Base-by-base conservation (phyloP, 2,888 invertebrate species). In the Plebejus argus region DNA sequence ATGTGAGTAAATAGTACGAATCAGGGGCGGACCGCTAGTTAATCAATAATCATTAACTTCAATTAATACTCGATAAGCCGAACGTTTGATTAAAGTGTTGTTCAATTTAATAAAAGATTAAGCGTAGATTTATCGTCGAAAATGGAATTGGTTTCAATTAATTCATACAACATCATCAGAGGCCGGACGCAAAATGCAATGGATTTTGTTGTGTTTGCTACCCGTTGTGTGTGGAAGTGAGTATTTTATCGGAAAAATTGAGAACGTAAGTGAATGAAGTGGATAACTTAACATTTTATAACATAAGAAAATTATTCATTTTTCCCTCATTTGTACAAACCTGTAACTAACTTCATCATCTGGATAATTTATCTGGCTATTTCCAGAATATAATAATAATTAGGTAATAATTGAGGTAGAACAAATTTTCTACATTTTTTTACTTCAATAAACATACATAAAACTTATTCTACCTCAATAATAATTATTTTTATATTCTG, bases 61-160 rank as follows among this genome's bases (percentile, higher is more conserved):
- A 53, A 53, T 53, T 53, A 53, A 53, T 53, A 18, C 53, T 53
- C 53, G 53, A 45, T 20, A 49, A 74, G 23, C 28, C 23, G 49
- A 53, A 53, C 53, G 53, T 53, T 18, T 53, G 53, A 53, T 74
- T 10, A 72, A 49, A 23, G 72, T 20, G 45, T n/a, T 45, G 39
- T n/a, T 45, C 20, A 49, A 49, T 28, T 74, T 74, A 74, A 74
- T 49, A 74, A 74, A 74, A 45, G 49, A 74, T 74, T 53, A 49
- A 53, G 28, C 53, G 74, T 49, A 74, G 49, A 23, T 45, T 72
- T 45, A 72, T 49, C 39, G n/a, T 20, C 45, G 72, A 28, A 74
- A 53, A 74, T 74, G 15, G 23, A 74, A 28, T 53, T 74, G 74
- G 15, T 74, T 74, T 74, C 15, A 53, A 28, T 74, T 45, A 23